Conservation (phyloP, 2,797 vertebrate genomes). For the Cacajao melanocephalus region DNA sequence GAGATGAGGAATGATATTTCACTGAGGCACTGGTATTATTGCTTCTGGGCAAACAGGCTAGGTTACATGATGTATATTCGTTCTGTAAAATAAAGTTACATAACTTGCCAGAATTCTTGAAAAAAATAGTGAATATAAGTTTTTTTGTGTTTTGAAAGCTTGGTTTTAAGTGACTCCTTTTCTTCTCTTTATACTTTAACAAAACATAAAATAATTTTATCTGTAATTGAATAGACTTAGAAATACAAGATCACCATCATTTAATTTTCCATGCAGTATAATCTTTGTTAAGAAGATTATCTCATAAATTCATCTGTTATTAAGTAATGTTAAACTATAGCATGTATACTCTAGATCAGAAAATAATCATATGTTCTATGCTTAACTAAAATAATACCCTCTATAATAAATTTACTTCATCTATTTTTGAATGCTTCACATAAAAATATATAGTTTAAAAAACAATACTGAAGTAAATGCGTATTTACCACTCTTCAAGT, state of each 20-base stretch:
- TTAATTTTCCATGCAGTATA: not conserved
- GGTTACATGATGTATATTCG: not conserved
- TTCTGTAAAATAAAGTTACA: conserved; percentile 37
- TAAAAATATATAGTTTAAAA: not conserved
- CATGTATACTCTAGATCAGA: not conserved
- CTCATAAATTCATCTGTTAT: no score
- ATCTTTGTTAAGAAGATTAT: not conserved
- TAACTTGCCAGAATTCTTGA: not conserved
- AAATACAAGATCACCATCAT: not conserved
- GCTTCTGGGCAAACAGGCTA: not conserved
- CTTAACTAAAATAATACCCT: not conserved
- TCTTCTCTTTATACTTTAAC: not conserved
- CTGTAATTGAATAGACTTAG: not conserved
- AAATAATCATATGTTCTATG: not conserved
- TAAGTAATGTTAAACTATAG: not conserved
- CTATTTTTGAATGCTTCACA: not conserved
- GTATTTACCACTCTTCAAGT: not conserved
- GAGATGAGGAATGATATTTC: not conserved
- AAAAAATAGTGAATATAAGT: conserved; percentile 17
- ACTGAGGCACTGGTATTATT: not conserved
- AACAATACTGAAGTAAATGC: not conserved
- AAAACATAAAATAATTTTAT: not conserved
- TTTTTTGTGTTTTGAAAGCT: not conserved
- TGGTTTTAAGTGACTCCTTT: not conserved
- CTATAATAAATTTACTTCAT: not conserved